These are phyloP conservation scores for Neoascia interrupta DNA, from an alignment of 2,888 invertebrate genomes.

Conservation along the genomic window DNA sequence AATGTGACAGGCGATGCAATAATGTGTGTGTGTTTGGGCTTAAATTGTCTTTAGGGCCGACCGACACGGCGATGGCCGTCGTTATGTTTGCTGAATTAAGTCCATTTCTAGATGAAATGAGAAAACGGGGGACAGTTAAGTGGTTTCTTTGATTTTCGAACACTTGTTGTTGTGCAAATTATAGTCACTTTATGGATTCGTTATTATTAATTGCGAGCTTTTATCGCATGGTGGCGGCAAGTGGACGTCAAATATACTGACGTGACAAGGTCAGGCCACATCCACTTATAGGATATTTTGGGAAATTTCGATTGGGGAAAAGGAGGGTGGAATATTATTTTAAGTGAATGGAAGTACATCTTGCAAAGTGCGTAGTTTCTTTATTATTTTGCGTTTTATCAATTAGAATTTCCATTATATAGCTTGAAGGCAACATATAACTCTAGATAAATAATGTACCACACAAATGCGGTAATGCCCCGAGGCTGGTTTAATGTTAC, in stretches of 20 bases:
- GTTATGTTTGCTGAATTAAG: not conserved
- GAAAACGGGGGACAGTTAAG: not conserved
- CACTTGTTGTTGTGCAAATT: slow-evolving; percentile 20
- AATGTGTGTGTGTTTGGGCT: slow-evolving; percentile 14
- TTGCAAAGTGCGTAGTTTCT: no score
- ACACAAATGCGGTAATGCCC: no score
- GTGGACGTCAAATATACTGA: slow-evolving; percentile 9
- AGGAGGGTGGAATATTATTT: no score
- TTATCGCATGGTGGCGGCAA: not conserved
- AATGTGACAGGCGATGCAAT: slow-evolving; percentile 43
- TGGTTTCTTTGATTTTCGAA: slow-evolving; percentile 20
- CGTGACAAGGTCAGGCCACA: no score
- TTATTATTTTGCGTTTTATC: no score
- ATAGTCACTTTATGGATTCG: slow-evolving; percentile 21
- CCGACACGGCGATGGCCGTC: not conserved
- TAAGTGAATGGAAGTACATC: no score
- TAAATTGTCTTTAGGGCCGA: not conserved
- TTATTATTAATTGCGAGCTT: slow-evolving; percentile 7
- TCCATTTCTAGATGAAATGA: not conserved
- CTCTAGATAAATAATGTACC: no score
- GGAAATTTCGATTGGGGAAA: no score
- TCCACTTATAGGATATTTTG: no score
- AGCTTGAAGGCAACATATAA: no score
- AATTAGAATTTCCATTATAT: no score
- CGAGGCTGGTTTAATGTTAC: no score